A percentile compares a stretch with the other conserved stretches of the same genome.
These are phyloP conservation scores for Centropristis striata DNA, from an alignment of 2,113 vertebrate species.

Conservation along the genomic window DNA sequence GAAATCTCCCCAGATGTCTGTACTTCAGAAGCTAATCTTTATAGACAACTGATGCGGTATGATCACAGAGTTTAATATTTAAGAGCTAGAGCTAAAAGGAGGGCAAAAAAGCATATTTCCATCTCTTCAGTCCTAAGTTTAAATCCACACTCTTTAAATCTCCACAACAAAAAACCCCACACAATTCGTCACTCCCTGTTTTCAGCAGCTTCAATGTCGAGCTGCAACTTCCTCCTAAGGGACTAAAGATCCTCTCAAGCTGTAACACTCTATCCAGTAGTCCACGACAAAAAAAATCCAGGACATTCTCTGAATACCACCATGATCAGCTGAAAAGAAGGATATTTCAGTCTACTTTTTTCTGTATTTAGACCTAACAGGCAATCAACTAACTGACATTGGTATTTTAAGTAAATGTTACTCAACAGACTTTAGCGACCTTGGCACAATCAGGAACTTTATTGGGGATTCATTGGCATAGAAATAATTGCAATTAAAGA, in stretches of 20 bases:
- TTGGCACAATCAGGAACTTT: too few species aligned
- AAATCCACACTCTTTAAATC: conserved; percentile 35
- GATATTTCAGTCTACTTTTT: background rate
- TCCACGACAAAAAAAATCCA: background rate
- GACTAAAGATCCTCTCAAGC: conserved; percentile 3
- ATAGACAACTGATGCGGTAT: conserved; percentile 15
- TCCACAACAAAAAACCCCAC: background rate
- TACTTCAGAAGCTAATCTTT: conserved; percentile 50
- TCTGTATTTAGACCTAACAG: background rate
- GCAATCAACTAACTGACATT: background rate
- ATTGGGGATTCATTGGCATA: too few species aligned
- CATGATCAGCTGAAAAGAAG: background rate
- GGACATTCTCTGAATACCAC: background rate
- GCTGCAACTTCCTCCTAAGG: background rate
- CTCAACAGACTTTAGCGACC: background rate
- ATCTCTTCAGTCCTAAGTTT: conserved; percentile 13
- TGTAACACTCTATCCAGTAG: background rate
- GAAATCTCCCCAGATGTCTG: conserved; percentile 56
- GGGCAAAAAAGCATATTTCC: background rate
- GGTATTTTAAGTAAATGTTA: background rate
- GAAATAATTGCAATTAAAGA: too few species aligned
- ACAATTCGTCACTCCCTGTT: background rate
- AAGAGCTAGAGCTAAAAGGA: conserved; percentile 22
- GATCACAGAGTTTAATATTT: conserved; percentile 17
- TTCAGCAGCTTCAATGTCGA: background rate